A percentile compares a stretch with the other conserved stretches of the same genome.
Evolutionary conservation across 2,797 vertebrate genomes (phyloP).

Genomic region (Rhyacichthys aspro): DNA sequence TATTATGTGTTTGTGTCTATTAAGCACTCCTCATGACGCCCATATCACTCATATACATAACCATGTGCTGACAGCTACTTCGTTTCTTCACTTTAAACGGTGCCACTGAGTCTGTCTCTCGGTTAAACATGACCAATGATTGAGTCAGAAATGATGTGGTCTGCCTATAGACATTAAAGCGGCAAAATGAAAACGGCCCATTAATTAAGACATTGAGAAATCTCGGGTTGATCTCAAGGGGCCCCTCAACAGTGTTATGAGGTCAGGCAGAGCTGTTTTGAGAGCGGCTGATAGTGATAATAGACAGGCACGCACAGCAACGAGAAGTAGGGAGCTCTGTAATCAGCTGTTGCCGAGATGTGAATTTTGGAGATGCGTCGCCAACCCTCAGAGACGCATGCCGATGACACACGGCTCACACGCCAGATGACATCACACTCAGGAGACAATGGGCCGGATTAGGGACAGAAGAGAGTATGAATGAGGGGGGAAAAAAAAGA

Average conservation of each 20-base stretch:
- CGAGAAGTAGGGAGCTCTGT: conserved; percentile 23
- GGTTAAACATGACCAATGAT: conserved; percentile 12
- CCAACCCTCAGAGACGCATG: conserved; percentile 18
- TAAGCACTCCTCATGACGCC: background rate
- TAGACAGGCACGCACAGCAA: conserved; percentile 16
- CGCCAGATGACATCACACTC: conserved; percentile 36
- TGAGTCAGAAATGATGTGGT: conserved; percentile 25
- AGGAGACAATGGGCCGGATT: background rate
- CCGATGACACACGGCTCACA: conserved; percentile 2
- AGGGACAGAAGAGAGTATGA: background rate
- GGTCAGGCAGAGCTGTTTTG: conserved; percentile 25
- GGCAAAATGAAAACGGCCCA: conserved; percentile 2
- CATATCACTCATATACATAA: conserved; percentile 15
- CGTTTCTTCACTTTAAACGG: conserved; percentile 11
- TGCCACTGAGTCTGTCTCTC: conserved; percentile 26
- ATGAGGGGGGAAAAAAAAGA: background rate
- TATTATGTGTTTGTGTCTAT: conserved; percentile 1
- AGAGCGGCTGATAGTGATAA: conserved; percentile 15
- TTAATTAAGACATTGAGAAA: conserved; percentile 8
- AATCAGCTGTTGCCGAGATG: conserved; percentile 41
- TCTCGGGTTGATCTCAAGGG: too few species aligned
- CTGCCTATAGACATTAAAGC: conserved; percentile 14
- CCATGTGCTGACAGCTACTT: conserved; percentile 15
- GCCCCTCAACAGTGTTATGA: background rate
- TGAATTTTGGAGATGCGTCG: conserved; percentile 8